These are phyloP conservation scores for Phrynocephalus versicolor DNA, from an alignment of 2,113 vertebrate species.

Conservation along the genomic window DNA sequence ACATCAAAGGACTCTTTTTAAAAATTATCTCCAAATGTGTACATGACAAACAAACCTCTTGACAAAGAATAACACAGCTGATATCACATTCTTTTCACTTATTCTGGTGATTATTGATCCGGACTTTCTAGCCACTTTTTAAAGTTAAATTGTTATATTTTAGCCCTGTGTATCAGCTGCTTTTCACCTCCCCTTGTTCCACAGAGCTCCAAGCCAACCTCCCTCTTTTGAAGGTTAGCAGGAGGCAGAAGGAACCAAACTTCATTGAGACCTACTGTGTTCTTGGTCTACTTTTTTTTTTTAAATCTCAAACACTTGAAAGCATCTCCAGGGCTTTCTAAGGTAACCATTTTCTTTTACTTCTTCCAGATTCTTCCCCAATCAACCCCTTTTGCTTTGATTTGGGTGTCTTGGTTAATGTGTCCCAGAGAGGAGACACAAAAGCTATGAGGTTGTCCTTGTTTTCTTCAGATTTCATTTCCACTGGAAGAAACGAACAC, in stretches of 20 bases:
- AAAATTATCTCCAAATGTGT: not conserved
- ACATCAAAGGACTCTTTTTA: conserved; percentile 33
- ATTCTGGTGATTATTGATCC: conserved; percentile 37
- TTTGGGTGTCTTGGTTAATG: not conserved
- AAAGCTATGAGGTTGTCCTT: not conserved
- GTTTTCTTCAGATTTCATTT: not conserved
- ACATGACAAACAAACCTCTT: not conserved
- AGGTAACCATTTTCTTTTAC: not conserved
- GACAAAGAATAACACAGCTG: conserved; percentile 18
- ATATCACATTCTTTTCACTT: conserved; percentile 3
- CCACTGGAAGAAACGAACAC: not conserved
- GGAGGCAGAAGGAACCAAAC: not conserved
- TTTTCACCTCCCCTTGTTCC: not conserved
- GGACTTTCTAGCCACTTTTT: not conserved
- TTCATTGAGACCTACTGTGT: not conserved
- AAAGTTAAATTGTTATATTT: not conserved
- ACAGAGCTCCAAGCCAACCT: conserved; percentile 6
- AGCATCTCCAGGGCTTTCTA: not conserved
- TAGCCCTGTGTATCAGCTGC: conserved; percentile 26
- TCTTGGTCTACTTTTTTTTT: not conserved
- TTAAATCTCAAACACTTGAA: not conserved
- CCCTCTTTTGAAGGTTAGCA: conserved; percentile 31
- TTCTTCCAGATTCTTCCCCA: not conserved
- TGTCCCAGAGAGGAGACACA: conserved; percentile 1
- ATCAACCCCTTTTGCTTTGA: not conserved